A percentile compares a stretch with the other conserved stretches of the same genome.
Evolutionary conservation across 2,888 invertebrate species (phyloP).

Genomic region (Gymnosoma rotundatum): DNA sequence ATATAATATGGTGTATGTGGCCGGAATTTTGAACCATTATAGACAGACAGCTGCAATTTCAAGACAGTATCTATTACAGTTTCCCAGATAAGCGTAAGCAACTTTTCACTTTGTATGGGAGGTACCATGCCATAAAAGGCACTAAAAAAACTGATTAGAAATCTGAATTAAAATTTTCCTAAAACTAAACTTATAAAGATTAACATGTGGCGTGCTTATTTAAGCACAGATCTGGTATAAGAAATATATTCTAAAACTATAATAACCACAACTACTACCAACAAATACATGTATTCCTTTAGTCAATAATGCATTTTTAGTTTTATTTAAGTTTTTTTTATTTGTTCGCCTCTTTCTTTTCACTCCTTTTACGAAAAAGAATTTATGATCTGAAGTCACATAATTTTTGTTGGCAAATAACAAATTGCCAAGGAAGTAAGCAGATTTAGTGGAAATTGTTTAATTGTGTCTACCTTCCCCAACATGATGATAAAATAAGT

Average conservation of each 20-base stretch:
- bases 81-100: no score
- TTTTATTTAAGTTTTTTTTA: conserved; percentile 20
- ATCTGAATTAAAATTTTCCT: no score
- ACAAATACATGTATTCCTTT: conserved; percentile 32
- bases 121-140: no score
- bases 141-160: no score
- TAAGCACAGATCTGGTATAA: conserved; percentile 32
- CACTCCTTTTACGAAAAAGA: conserved; percentile 73
- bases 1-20: no score
- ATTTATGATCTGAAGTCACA: conserved; percentile 81
- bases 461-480: conserved; percentile 77
- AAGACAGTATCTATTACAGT: no score
- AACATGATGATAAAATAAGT: conserved; percentile 67
- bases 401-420: conserved; percentile 81
- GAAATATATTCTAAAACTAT: conserved; percentile 13
- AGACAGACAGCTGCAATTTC: no score
- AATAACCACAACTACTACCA: conserved; percentile 13
- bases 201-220: background rate
- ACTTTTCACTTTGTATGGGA: no score
- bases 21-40: no score
- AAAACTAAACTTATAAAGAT: background rate
- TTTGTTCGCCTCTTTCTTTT: conserved; percentile 49
- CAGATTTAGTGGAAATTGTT: conserved; percentile 82
- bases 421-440: conserved; percentile 81
- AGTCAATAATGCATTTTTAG: conserved; percentile 51